Conservation (phyloP, 2,797 vertebrate genomes). For the Botia kubotai region DNA sequence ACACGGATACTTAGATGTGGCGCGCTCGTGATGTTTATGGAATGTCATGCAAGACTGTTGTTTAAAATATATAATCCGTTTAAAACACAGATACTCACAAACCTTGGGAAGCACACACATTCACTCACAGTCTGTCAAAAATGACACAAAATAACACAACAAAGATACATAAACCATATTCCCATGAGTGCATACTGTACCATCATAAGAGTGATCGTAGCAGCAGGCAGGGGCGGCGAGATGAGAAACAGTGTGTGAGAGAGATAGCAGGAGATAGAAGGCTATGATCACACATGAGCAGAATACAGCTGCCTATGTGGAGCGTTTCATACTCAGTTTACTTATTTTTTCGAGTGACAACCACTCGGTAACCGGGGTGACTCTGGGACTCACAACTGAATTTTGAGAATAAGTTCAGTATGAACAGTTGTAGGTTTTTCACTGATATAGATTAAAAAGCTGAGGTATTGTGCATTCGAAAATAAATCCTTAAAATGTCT, state of each 20-base stretch:
- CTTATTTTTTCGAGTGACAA: not conserved
- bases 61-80: not conserved
- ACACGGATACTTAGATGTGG: constrained; percentile 41
- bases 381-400: not conserved
- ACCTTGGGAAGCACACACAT: constrained; percentile 38
- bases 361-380: not conserved
- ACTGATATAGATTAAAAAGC: not conserved
- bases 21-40: constrained; percentile 49
- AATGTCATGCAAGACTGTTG: constrained; percentile 49
- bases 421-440: not conserved
- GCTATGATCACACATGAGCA: constrained; percentile 19
- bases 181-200: constrained; percentile 51
- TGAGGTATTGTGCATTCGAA: not conserved
- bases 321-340: constrained; percentile 2
- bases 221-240: constrained; percentile 4
- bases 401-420: not conserved
- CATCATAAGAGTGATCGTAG: constrained; percentile 54
- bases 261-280: constrained; percentile 28
- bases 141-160: not conserved
- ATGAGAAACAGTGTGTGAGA: constrained; percentile 41
- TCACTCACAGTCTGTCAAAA: constrained; percentile 41
- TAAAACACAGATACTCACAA: constrained; percentile 58
- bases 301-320: not conserved
- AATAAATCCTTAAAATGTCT: no score
- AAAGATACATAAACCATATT: constrained; percentile 42